Evolutionary conservation across 2,888 invertebrate species (phyloP), one percentile per base, ranked within the genome.

Genomic region (Ditylenchus weischeri): DNA sequence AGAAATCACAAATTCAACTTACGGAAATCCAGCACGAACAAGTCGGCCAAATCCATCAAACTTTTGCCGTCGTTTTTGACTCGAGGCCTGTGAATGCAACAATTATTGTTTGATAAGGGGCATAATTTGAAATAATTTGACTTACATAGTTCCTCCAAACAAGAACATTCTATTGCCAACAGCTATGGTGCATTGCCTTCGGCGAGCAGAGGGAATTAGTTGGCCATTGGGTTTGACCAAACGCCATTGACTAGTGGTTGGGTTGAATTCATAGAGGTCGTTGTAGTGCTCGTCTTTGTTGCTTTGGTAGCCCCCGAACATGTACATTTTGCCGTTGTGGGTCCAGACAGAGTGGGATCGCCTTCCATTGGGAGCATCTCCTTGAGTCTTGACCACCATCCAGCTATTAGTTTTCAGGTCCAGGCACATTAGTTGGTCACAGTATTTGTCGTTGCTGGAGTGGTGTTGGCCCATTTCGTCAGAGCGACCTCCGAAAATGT

Each of bases 241-340:
- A 89, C n/a, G 86, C 83, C 80, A 82, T 2, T 23, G 49, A 35
- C 47, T 51, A 8, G 68, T 73, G 19, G 83, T 84, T 69, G 86
- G 85, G 75, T 87, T 84, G 84, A 89, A 92, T 79, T 88, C 88
- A 83, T 89, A 89, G 72, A 93, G 85, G 85, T 93, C 92, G 84
- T 91, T 90, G 82, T 89, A 92, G 85, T 93, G 93, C 65, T 87
- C 85, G 76, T 89, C 88, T 64, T 86, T 83, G 38, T 89, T 85
- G 13, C 91, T 90, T 84, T 92, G 91, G 83, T 89, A 93, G 38
- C 93, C 93, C 62, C 93, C 93, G 85, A 93, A 93, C 71, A 93
- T 88, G 83, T 90, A 92, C 86, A 93, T 88, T 77, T 88, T 87
- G 29, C 88, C 88, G 73, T 89, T 87, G 83, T 90, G 88, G 8